phyloP scores from a whole-genome alignment of 1,140 invertebrate genomes.

The Brachionus sp. region DNA sequence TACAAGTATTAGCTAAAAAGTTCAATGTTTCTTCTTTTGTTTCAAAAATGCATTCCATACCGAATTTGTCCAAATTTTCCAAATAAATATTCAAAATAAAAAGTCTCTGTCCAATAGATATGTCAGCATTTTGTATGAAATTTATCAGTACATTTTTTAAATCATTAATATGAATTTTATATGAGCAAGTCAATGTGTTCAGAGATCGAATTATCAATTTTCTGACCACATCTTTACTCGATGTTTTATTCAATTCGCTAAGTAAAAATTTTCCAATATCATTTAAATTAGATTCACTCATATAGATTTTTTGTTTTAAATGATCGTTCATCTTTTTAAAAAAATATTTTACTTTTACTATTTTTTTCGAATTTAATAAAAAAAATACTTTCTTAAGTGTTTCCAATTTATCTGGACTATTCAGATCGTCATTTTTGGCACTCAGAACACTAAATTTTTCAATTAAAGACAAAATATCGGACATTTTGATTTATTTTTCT shows the following conservation, averaged over 20 bases:
- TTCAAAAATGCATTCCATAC: neutral
- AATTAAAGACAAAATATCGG: neutral
- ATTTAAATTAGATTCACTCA: neutral
- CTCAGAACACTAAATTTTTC: neutral
- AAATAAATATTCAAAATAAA: conserved; percentile 39
- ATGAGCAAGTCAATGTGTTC: neutral
- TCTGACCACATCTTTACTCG: conserved; percentile 26
- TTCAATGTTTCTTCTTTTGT: neutral
- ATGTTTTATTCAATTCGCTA: neutral
- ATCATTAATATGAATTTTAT: neutral
- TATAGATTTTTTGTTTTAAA: neutral
- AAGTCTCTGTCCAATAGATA: neutral
- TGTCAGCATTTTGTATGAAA: neutral
- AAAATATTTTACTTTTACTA: neutral
- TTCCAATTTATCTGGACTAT: neutral
- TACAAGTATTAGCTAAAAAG: neutral
- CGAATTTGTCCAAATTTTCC: conserved; percentile 36
- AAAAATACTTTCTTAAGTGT: neutral
- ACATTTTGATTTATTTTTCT: neutral
- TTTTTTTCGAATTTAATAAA: too few species aligned
- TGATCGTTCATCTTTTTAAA: neutral
- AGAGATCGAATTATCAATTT: conserved; percentile 22
- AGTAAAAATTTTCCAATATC: neutral
- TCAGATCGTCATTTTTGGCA: neutral
- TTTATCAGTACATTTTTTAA: neutral